Base-by-base conservation (phyloP, 2,113 vertebrate species). In the Tursiops truncatus region DNA sequence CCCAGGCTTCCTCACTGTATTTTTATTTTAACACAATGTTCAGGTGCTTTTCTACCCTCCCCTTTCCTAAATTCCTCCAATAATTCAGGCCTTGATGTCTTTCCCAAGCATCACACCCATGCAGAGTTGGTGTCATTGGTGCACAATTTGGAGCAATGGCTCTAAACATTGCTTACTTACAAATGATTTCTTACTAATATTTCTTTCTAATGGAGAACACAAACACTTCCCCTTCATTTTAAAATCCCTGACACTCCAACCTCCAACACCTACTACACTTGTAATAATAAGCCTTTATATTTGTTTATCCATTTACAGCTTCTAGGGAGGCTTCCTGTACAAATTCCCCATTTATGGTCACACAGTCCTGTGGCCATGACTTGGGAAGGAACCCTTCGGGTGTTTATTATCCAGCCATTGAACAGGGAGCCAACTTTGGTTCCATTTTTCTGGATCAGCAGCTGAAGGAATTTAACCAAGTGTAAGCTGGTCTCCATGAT, bases 381-480 rank as follows among this genome's bases (percentile, higher is more conserved):
- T 95, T 81, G 13, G 63, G 14, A 36, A 50, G 23, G 63, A 89
- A 21, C 9, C 82, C 1, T 23, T 13, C 3, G 2, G 26, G 23
- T 41, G 10, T 26, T 97, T 89, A 56, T 91, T 91, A 77, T 71
- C 58, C 33, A 47, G 17, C 28, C 47, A 82, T 65, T 88, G 80
- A 90, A 85, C 17, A 87, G 47, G 33, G 25, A 92, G 53, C 68
- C 68, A 74, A 38, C 8, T 76, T 74, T 73, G 89, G 53, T 92
- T 84, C 84, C 58, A 63, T 60, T 94, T 94, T 97, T 81, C 91
- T 97, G 56, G 38, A 81, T 93, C 58, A 95, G 38, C n/a, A 87
- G 68, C 79, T 81, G 26, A 89, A 93, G 36, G 50, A 93, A 89
- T 28, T 94, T 93, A 93, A 65, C 53, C 74, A 96, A 84, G 89